phyloP scores from a whole-genome alignment of 2,797 vertebrate species.

The Lindbergichthys nudifrons region DNA sequence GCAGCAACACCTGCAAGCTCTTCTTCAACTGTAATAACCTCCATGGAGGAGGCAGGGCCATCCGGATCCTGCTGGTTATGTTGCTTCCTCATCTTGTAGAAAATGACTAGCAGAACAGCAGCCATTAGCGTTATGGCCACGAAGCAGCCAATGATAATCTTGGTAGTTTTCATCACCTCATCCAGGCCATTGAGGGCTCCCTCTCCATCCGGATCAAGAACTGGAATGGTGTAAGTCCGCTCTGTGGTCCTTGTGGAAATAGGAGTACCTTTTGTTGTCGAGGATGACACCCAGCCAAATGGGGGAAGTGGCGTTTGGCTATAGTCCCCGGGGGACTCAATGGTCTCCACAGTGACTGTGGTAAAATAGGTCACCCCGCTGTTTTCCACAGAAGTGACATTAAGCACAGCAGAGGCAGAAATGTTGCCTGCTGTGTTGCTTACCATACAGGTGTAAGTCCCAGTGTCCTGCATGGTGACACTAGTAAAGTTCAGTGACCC shows the following conservation, averaged over 20 bases:
- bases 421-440: constrained; percentile 98
- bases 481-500: constrained; percentile 97
- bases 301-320: constrained; percentile 93
- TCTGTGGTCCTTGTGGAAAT: constrained; percentile 94
- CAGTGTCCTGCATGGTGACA: constrained; percentile 95
- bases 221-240: constrained; percentile 94
- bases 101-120: constrained; percentile 98
- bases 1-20: constrained; percentile 95
- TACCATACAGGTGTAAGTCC: constrained; percentile 98
- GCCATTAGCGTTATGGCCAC: constrained; percentile 99
- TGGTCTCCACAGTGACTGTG: constrained; percentile 98
- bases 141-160: constrained; percentile 99
- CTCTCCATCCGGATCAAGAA: constrained; percentile 89
- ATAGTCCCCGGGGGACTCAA: constrained; percentile 92
- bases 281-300: constrained; percentile 89
- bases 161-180: constrained; percentile 99
- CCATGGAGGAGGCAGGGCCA: constrained; percentile 95
- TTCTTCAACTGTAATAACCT: constrained; percentile 98
- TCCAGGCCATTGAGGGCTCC: constrained; percentile 92
- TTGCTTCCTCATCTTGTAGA: constrained; percentile 99
- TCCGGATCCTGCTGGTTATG: constrained; percentile 98
- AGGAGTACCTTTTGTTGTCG: constrained; percentile 92
- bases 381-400: constrained; percentile 94
- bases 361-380: constrained; percentile 96
- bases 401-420: constrained; percentile 96